Base-by-base conservation (phyloP, 2,797 vertebrate species). In the Thalassophryne amazonica region DNA sequence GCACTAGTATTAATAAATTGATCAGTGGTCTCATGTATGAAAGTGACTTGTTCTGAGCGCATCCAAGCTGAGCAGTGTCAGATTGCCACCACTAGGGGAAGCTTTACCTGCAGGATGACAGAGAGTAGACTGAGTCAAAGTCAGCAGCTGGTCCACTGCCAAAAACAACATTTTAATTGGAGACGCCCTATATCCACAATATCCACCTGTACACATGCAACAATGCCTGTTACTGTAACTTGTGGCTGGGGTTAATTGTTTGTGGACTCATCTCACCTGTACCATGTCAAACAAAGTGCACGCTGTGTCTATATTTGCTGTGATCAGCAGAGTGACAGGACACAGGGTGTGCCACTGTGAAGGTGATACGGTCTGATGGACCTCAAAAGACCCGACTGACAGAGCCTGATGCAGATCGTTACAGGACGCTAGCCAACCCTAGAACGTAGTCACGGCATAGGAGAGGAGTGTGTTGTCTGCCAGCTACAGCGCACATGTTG, bases 251-350 rank as follows among this genome's bases (percentile, higher is more conserved):
- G 11, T 9, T 22, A 54, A 24, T 47, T 76, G 57, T 84, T 78
- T 78, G 60, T 54, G 27, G 43, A 63, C 21, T 43, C 16, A 38
- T 68, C 15, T 58, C 33, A 54, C 39, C 42, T 42, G 61, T 11
- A 22, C 11, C 29, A 16, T 20, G 42, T 49, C 63, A 80, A 83
- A 83, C 59, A 84, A 43, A 29, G 14, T 9, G 3, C 24, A 33
- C 58, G 39, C 55, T 71, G 43, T 68, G 79, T 74, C 63, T 62
- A 73, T 87, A 74, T 88, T 85, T 86, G 55, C 72, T 16, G 51
- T 71, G 63, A 59, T 65, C 68, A 70, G 57, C 2, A 5, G 18
- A 49, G 56, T 1, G 32, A 65, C 33, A 10, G 35, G 35, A 10
- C 27, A 17, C 56, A 61, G 71, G 71, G 64, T 53, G 82, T 84